phyloP scores from a whole-genome alignment of 2,797 vertebrate genomes.

The Argya squamiceps region DNA sequence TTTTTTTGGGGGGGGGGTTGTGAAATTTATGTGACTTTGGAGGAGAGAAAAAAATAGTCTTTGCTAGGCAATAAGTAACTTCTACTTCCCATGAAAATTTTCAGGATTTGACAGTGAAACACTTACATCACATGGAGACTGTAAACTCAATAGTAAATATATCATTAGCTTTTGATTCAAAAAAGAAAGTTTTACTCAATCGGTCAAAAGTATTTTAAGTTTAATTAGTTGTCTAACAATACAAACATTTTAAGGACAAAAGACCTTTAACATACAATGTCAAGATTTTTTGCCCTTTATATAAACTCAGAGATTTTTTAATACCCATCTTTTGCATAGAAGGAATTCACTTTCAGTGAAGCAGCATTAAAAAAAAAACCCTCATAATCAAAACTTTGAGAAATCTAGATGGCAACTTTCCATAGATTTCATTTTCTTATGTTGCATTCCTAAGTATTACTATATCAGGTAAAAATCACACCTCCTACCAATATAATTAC shows the following conservation, averaged over 20 bases:
- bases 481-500: neutral
- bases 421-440: neutral
- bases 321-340: neutral
- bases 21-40: neutral
- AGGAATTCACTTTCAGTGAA: slow-evolving; percentile 12
- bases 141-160: neutral
- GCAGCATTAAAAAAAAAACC: neutral
- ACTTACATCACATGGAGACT: neutral
- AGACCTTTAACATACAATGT: neutral
- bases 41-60: neutral
- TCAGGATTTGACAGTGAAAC: neutral
- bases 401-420: neutral
- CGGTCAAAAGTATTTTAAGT: neutral
- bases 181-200: neutral
- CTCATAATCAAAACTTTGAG: neutral
- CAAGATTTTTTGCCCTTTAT: neutral
- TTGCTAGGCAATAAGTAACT: neutral
- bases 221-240: neutral
- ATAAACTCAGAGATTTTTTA: neutral
- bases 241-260: neutral
- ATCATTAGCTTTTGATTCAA: neutral
- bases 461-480: neutral
- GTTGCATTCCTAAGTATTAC: neutral
- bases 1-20: too few relatives aligned
- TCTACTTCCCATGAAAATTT: neutral